Evolutionary conservation across 2,888 invertebrate genomes (phyloP).

Genomic region (Lepeophtheirus nordmannii): DNA sequence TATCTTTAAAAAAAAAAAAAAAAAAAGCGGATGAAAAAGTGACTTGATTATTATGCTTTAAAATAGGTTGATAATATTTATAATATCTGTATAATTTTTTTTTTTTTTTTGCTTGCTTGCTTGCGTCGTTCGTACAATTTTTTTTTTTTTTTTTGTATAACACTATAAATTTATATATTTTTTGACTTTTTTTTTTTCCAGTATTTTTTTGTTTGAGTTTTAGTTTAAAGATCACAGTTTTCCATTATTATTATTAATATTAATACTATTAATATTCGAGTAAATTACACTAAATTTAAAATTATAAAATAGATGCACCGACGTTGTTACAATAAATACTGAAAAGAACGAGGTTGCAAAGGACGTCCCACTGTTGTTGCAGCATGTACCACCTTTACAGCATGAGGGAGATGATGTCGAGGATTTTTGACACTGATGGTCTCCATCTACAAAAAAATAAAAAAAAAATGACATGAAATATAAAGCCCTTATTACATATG

Average conservation of each 20-base stretch:
- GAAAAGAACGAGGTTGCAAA: background rate
- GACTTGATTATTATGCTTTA: too few relatives aligned
- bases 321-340: background rate
- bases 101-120: too few relatives aligned
- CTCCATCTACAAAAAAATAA: background rate
- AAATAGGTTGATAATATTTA: too few relatives aligned
- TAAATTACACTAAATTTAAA: background rate
- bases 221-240: background rate
- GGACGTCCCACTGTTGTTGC: background rate
- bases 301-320: constrained; percentile 1
- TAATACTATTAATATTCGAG: background rate
- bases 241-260: background rate
- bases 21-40: too few relatives aligned
- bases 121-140: too few relatives aligned
- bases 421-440: background rate
- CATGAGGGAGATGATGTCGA: constrained; percentile 9
- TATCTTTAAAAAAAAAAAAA: too few relatives aligned
- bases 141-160: too few relatives aligned
- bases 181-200: too few relatives aligned
- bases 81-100: too few relatives aligned
- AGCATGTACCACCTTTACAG: background rate
- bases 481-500: too few relatives aligned
- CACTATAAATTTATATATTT: too few relatives aligned
- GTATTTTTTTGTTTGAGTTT: too few relatives aligned
- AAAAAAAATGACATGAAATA: background rate